Conservation (phyloP, 1,140 invertebrate species). For the Centruroides sculpturatus region DNA sequence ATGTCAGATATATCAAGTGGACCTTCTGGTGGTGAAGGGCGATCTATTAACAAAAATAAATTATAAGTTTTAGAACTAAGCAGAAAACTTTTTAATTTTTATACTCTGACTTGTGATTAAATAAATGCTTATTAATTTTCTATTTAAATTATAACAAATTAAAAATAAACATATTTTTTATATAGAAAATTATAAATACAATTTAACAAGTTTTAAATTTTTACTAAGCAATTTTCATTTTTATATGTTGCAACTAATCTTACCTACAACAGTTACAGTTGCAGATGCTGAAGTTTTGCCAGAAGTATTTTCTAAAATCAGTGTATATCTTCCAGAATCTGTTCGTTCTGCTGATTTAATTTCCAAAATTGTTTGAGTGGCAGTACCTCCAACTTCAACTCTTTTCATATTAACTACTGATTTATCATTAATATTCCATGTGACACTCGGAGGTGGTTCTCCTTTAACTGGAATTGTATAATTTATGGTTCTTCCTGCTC, state of each 20-base stretch:
- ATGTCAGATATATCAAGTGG: slow-evolving; percentile 89
- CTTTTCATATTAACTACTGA: slow-evolving; percentile 43
- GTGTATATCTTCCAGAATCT: slow-evolving; percentile 68
- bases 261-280: slow-evolving; percentile 66
- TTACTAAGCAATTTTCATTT: too few relatives aligned
- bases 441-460: slow-evolving; percentile 43
- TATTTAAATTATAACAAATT: too few relatives aligned
- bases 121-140: too few relatives aligned
- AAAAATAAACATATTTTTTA: too few relatives aligned
- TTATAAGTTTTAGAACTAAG: too few relatives aligned
- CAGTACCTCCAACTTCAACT: slow-evolving; percentile 52
- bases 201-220: too few relatives aligned
- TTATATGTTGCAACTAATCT: slow-evolving; percentile 1
- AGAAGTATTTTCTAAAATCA: slow-evolving; percentile 70
- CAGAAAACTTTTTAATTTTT: too few relatives aligned
- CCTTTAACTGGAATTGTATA: slow-evolving; percentile 68
- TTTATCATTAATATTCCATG: slow-evolving; percentile 79
- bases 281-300: slow-evolving; percentile 65
- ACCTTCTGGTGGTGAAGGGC: slow-evolving; percentile 65
- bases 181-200: too few relatives aligned
- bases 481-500: slow-evolving; percentile 74
- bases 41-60: slow-evolving; percentile 55
- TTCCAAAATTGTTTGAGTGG: slow-evolving; percentile 65
- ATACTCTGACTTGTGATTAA: too few relatives aligned
- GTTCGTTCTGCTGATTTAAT: slow-evolving; percentile 65